Conservation (phyloP, 2,113 vertebrate genomes). For the Datnioides undecimradiatus region DNA sequence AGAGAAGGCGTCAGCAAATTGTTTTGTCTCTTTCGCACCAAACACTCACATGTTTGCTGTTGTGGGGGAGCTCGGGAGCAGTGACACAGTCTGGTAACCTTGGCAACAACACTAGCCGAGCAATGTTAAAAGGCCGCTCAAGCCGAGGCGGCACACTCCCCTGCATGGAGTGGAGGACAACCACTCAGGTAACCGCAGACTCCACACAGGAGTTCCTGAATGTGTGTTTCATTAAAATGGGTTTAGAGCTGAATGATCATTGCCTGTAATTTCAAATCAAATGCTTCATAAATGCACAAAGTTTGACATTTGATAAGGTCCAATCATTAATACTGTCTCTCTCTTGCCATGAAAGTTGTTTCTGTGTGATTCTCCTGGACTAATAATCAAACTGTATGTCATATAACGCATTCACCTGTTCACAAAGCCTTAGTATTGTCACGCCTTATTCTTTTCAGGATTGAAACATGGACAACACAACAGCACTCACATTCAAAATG, state of each 20-base stretch:
- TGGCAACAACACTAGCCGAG: conserved; percentile 25
- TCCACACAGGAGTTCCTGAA: background rate
- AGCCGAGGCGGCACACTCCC: background rate
- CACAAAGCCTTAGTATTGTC: background rate
- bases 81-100: background rate
- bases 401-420: background rate
- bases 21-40: background rate
- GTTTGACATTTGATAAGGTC: background rate
- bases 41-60: background rate
- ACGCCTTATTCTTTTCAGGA: conserved; percentile 35
- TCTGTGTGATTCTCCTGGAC: background rate
- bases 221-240: background rate
- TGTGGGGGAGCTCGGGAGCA: background rate
- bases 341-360: background rate
- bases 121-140: conserved; percentile 15
- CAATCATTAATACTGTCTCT: background rate
- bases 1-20: background rate
- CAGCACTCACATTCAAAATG: conserved; percentile 63
- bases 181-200: conserved; percentile 14
- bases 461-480: conserved; percentile 67
- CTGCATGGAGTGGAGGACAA: background rate
- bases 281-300: background rate
- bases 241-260: background rate
- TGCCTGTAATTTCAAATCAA: background rate
- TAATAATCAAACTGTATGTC: background rate